Evolutionary conservation across 2,797 vertebrate species (phyloP).

Genomic region (Hydrophis major): DNA sequence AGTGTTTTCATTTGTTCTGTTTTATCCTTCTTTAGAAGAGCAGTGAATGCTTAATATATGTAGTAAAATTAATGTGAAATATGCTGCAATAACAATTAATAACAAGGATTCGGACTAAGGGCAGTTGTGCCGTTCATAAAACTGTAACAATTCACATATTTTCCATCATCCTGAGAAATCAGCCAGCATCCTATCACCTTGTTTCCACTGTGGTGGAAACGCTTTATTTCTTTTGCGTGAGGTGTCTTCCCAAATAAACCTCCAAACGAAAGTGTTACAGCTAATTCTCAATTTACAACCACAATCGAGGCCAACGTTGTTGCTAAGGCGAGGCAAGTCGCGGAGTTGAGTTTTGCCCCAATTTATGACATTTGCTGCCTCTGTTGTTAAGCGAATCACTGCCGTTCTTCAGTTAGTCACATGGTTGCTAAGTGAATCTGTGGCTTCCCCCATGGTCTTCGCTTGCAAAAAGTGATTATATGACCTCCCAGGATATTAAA

Average conservation of each 20-base stretch:
- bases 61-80: background rate
- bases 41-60: background rate
- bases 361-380: no score
- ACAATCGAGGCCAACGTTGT: no score
- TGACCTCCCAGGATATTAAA: no score
- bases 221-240: background rate
- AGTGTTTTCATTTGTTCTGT: slow-evolving; percentile 32
- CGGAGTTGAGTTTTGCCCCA: background rate
- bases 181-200: background rate
- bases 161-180: background rate
- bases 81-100: no score
- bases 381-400: no score
- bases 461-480: no score
- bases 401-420: no score
- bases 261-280: background rate
- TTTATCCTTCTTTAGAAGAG: background rate
- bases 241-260: background rate
- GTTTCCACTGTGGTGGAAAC: background rate
- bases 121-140: background rate
- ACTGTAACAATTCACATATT: background rate
- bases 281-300: background rate
- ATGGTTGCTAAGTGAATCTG: no score
- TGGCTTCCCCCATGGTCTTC: no score
- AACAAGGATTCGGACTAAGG: background rate
- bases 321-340: background rate